Evolutionary conservation across 1,140 invertebrate species (phyloP).

Genomic region (Papilio glaucus): DNA sequence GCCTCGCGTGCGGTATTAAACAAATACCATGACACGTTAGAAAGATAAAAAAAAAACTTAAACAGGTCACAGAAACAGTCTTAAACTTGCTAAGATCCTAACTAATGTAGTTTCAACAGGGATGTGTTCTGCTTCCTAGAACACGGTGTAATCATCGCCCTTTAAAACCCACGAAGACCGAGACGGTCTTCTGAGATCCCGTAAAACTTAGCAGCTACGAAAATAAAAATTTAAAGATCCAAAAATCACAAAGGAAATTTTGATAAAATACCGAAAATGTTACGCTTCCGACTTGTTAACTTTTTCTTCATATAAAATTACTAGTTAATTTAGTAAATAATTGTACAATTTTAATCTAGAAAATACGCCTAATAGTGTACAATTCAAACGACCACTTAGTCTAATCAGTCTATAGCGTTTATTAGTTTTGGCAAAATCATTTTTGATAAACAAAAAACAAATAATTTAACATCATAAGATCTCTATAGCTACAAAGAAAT

Average conservation of each 20-base stretch:
- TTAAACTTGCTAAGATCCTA: constrained; percentile 82
- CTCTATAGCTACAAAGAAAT: constrained; percentile 53
- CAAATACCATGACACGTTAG: constrained; percentile 71
- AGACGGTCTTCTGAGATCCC: constrained; percentile 69
- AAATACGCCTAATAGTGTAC: constrained; percentile 82
- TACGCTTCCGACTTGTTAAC: constrained; percentile 68
- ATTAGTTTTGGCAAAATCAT: constrained; percentile 79
- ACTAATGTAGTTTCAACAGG: constrained; percentile 81
- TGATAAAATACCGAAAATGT: constrained; percentile 67
- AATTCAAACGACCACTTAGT: constrained; percentile 80
- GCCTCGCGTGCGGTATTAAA: constrained; percentile 58
- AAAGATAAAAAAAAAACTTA: constrained; percentile 79
- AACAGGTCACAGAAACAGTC: constrained; percentile 83
- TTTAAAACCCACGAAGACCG: constrained; percentile 56
- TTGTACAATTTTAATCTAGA: constrained; percentile 80
- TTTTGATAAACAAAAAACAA: constrained; percentile 34
- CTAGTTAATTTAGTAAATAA: constrained; percentile 79
- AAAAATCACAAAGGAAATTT: constrained; percentile 71
- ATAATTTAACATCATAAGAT: constrained; percentile 51
- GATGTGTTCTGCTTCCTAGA: constrained; percentile 82
- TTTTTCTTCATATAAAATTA: constrained; percentile 74
- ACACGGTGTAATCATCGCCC: constrained; percentile 75
- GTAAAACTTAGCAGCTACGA: constrained; percentile 70
- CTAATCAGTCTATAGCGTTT: constrained; percentile 83
- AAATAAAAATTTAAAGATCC: constrained; percentile 68